Percentiles rank a stretch among this genome's conserved stretches.
Evolutionary conservation across 2,888 invertebrate species (phyloP).

Genomic region (Rhimphoctona megacephalus): DNA sequence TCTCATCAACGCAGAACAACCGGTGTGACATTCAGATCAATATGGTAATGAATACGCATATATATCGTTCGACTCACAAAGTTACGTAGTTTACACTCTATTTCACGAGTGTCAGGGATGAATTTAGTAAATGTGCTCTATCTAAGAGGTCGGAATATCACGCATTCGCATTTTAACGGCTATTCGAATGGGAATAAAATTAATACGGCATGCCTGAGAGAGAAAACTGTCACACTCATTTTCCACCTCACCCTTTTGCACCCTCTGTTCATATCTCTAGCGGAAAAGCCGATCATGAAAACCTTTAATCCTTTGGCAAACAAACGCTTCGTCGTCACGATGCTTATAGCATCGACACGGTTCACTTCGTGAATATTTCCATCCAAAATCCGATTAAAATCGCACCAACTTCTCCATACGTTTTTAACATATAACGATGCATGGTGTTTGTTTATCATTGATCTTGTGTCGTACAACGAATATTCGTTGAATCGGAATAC

Average conservation of each 20-base stretch:
- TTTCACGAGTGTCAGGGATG: conserved; percentile 21
- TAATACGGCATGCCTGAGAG: conserved; percentile 43
- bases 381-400: conserved; percentile 74
- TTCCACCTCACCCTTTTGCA: neutral
- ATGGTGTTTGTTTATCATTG: conserved; percentile 36
- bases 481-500: conserved; percentile 37
- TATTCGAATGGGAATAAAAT: conserved; percentile 63
- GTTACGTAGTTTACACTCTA: conserved; percentile 38
- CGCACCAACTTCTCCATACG: conserved; percentile 38
- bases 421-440: conserved; percentile 11
- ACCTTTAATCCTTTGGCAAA: conserved; percentile 74
- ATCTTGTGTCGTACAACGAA: conserved; percentile 4
- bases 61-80: conserved; percentile 38
- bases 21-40: conserved; percentile 39
- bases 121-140: conserved; percentile 38
- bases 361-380: conserved; percentile 63
- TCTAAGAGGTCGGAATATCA: conserved; percentile 43
- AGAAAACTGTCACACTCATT: conserved; percentile 1
- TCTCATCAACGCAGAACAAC: neutral
- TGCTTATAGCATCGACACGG: conserved; percentile 24
- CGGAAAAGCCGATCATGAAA: conserved; percentile 70
- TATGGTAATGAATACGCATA: conserved; percentile 56
- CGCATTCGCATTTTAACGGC: conserved; percentile 43
- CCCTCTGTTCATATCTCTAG: conserved; percentile 19
- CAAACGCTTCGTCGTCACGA: conserved; percentile 28